Evolutionary conservation across 2,888 invertebrate genomes (phyloP).

Genomic region (Nemotelus nigrinus): DNA sequence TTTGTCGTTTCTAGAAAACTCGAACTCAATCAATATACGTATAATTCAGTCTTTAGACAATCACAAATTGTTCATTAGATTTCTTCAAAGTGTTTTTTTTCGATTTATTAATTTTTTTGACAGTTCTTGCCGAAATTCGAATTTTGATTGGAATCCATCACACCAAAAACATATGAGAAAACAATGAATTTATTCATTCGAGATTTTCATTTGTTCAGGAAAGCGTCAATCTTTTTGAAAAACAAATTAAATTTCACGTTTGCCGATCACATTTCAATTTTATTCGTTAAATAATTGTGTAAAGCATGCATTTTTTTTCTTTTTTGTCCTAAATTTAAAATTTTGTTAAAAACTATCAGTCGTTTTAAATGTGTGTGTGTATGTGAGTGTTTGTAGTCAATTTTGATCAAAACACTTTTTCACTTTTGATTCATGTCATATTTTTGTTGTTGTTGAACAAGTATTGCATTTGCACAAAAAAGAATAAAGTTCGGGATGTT

Average conservation of each 20-base stretch:
- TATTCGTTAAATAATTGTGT: constrained; percentile 28
- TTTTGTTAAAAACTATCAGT: constrained; percentile 40
- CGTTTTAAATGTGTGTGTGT: too few relatives aligned
- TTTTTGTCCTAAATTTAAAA: constrained; percentile 40
- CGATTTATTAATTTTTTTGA: too few relatives aligned
- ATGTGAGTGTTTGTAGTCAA: neutral
- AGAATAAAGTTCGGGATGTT: neutral
- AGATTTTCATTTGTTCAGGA: too few relatives aligned
- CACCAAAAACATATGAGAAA: too few relatives aligned
- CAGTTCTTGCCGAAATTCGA: too few relatives aligned
- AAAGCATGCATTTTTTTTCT: constrained; percentile 36
- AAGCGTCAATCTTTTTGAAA: too few relatives aligned
- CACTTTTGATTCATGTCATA: constrained; percentile 17
- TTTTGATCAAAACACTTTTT: constrained; percentile 14
- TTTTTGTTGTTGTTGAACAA: constrained; percentile 8
- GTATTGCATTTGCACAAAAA: constrained; percentile 9
- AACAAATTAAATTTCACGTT: constrained; percentile 24
- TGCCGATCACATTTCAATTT: constrained; percentile 42
- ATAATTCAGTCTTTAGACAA: constrained; percentile 59
- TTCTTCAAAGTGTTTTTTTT: constrained; percentile 34
- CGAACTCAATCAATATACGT: constrained; percentile 36
- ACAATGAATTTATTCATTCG: too few relatives aligned
- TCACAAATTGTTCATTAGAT: constrained; percentile 58
- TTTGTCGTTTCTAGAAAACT: neutral
- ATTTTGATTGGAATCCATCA: too few relatives aligned